Base-by-base conservation (phyloP, 2,113 vertebrate genomes). In the Gambusia affinis region DNA sequence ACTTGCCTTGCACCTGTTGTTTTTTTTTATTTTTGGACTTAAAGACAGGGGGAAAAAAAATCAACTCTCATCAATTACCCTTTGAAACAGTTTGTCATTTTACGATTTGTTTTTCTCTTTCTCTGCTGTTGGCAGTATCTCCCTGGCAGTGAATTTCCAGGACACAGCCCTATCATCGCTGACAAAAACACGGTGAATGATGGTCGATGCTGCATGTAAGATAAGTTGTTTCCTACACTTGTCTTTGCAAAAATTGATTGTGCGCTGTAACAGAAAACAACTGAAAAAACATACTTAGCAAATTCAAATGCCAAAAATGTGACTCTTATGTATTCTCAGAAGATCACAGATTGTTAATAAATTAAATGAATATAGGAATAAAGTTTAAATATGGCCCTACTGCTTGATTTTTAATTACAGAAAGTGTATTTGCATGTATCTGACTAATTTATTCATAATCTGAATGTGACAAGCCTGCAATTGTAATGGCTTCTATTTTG, bases 161-260 rank as follows among this genome's bases (percentile, higher is more conserved):
- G 42, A 60, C 64, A 69, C 72, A 70, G 66, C 61, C 31, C 29
- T 57, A 29, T 77, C 73, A 39, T 70, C 69, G 68, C 67, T 72
- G 73, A 80, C 62, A 80, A 83, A 83, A n/a, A 75, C 44, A 64
- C 67, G 62, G 69, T 74, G 75, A 87, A 81, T 74, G 37, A 85
- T n/a, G 51, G 8, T 57, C 24, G 44, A 47, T 47, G 51, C 22
- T 57, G 10, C 10, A 54, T 54, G 47, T 54, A n/a, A 57, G 51
- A 57, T n/a, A 57, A 57, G 24, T n/a, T 22, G 6, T 54, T 54
- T 54, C 47, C 17, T 7, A 54, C 35, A 37, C 10, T 11, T 37
- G 19, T 54, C 6, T 19, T 8, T 19, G 19, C 22, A 22, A 8
- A 22, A 54, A 54, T 54, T 22, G 19, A 54, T 54, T 54, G 22